These are phyloP conservation scores for Linepithema humile DNA, from an alignment of 1,140 invertebrate species.

Conservation along the genomic window DNA sequence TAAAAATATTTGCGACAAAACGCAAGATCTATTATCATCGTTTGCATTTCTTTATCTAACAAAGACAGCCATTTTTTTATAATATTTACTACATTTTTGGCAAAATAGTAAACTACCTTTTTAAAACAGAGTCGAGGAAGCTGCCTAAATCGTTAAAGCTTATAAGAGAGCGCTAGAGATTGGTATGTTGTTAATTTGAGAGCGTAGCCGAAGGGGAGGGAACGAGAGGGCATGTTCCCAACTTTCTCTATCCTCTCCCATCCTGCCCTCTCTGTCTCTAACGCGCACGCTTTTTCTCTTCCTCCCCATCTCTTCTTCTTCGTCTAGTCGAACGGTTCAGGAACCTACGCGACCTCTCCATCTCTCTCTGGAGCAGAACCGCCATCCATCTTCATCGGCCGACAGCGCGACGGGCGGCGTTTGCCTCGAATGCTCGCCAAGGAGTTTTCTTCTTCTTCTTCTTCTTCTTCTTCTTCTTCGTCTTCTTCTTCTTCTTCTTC, in stretches of 20 bases:
- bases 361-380: slow-evolving; percentile 75
- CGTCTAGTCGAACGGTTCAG: slow-evolving; percentile 58
- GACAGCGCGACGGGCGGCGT: slow-evolving; percentile 85
- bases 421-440: slow-evolving; percentile 84
- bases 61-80: background rate
- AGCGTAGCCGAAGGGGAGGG: slow-evolving; percentile 80
- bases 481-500: slow-evolving; percentile 60
- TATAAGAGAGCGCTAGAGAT: slow-evolving; percentile 80
- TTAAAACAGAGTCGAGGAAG: slow-evolving; percentile 52
- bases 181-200: slow-evolving; percentile 84
- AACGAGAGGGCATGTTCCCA: slow-evolving; percentile 77
- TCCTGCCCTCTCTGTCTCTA: slow-evolving; percentile 70
- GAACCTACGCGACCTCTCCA: slow-evolving; percentile 67
- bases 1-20: background rate
- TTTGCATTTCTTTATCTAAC: background rate
- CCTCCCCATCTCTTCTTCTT: slow-evolving; percentile 52
- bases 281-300: slow-evolving; percentile 54
- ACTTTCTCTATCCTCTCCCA: slow-evolving; percentile 69
- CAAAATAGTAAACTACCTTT: slow-evolving; percentile 15
- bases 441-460: slow-evolving; percentile 81
- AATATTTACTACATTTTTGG: slow-evolving; percentile 8
- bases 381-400: slow-evolving; percentile 85
- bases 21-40: background rate
- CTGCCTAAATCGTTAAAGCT: slow-evolving; percentile 77
- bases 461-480: slow-evolving; percentile 60